Conservation (phyloP, 1,140 invertebrate genomes). For the Planococcus citri region DNA sequence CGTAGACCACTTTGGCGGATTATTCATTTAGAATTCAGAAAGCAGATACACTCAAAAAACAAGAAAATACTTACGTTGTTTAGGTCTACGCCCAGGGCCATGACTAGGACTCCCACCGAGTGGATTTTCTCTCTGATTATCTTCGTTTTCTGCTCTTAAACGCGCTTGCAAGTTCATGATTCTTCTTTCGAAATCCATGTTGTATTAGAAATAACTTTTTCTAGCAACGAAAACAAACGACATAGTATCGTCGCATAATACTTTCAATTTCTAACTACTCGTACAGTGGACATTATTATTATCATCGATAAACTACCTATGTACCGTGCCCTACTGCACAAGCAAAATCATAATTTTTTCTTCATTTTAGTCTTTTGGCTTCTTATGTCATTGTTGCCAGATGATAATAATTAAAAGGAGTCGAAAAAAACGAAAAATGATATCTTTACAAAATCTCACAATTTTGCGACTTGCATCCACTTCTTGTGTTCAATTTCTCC, state of each 20-base stretch:
- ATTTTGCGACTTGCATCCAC: too few relatives aligned
- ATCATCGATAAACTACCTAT: background rate
- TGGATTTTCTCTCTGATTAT: constrained; percentile 26
- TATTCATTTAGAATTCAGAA: too few relatives aligned
- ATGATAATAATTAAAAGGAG: background rate
- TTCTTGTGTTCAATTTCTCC: too few relatives aligned
- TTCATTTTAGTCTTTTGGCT: background rate
- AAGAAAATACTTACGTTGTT: constrained; percentile 26
- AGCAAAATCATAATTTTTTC: too few relatives aligned
- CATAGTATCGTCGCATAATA: background rate
- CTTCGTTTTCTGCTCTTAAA: constrained; percentile 50
- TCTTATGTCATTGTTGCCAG: background rate
- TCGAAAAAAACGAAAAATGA: too few relatives aligned
- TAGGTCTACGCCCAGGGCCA: constrained; percentile 28
- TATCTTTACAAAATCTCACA: too few relatives aligned
- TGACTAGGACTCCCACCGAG: constrained; percentile 26
- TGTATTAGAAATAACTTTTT: background rate
- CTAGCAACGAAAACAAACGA: background rate
- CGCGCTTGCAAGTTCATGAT: constrained; percentile 49
- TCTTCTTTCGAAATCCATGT: constrained; percentile 41
- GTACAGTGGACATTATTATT: background rate
- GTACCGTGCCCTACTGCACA: too few relatives aligned
- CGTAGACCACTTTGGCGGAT: too few relatives aligned
- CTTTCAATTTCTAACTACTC: background rate
- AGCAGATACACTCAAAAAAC: too few relatives aligned